Percentiles rank a stretch among this genome's conserved stretches.
These are phyloP conservation scores for Thelaira solivaga DNA, from an alignment of 2,888 invertebrate species.

Conservation along the genomic window DNA sequence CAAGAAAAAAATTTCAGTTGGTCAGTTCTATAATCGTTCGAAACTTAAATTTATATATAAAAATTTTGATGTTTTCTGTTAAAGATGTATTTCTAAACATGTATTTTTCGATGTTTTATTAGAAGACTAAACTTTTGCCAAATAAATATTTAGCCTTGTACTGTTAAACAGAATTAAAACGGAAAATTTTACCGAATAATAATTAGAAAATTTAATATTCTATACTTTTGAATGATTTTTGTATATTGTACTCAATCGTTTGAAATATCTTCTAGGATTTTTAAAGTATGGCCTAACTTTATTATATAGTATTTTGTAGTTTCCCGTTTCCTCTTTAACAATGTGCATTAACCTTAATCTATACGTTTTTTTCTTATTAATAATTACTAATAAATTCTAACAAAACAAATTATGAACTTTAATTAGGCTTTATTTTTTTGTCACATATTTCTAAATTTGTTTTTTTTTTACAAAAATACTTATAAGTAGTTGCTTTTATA, in stretches of 20 bases:
- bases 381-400: slow-evolving; percentile 33
- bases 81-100: too few relatives aligned
- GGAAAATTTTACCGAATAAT: too few relatives aligned
- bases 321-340: slow-evolving; percentile 53
- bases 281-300: slow-evolving; percentile 54
- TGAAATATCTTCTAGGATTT: background rate
- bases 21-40: too few relatives aligned
- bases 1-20: too few relatives aligned
- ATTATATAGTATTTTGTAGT: slow-evolving; percentile 11
- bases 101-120: too few relatives aligned
- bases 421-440: slow-evolving; percentile 18
- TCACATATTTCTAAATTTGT: background rate
- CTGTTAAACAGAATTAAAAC: too few relatives aligned
- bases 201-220: too few relatives aligned
- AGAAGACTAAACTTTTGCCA: too few relatives aligned
- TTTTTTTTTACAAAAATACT: slow-evolving; percentile 20
- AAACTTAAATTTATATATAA: too few relatives aligned
- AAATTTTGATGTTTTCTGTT: too few relatives aligned
- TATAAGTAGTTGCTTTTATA: slow-evolving; percentile 53
- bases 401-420: slow-evolving; percentile 9
- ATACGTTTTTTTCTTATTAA: slow-evolving; percentile 67
- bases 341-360: slow-evolving; percentile 74
- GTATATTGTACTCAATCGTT: background rate
- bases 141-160: too few relatives aligned
- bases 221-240: too few relatives aligned